Percentiles rank a stretch among this genome's conserved stretches.
Conservation (phyloP, 2,888 invertebrate species). For the Suillia variegata region DNA sequence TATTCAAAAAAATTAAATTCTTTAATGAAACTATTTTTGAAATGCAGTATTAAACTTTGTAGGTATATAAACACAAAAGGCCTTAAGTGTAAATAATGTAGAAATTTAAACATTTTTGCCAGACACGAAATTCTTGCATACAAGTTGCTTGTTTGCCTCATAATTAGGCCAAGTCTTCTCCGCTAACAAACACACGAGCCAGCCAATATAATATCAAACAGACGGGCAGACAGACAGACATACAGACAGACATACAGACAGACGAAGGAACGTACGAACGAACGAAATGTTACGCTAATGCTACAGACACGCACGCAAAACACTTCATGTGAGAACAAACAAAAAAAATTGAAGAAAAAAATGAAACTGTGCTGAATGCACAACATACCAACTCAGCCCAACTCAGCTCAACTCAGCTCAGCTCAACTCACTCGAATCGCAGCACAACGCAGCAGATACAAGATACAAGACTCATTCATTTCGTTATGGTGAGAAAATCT, state of each 20-base stretch:
- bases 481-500: slow-evolving; percentile 8
- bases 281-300: slow-evolving; percentile 2
- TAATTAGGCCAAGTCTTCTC: slow-evolving; percentile 43
- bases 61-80: too few species aligned
- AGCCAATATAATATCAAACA: not conserved
- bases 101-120: too few species aligned
- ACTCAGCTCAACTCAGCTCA: not conserved
- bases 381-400: too few species aligned
- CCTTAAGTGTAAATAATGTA: too few species aligned
- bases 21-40: too few species aligned
- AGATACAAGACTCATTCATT: too few species aligned
- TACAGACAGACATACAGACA: too few species aligned
- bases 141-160: not conserved
- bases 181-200: not conserved
- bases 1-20: too few species aligned
- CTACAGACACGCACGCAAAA: slow-evolving; percentile 2
- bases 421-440: not conserved
- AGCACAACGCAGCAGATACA: too few species aligned
- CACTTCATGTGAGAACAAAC: slow-evolving; percentile 3
- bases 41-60: too few species aligned
- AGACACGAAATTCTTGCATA: not conserved
- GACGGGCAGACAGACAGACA: not conserved
- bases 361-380: slow-evolving; percentile 5
- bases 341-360: slow-evolving; percentile 17
- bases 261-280: too few species aligned